These are phyloP conservation scores for Pissodes strobi DNA, from an alignment of 1,140 invertebrate genomes.

Conservation along the genomic window DNA sequence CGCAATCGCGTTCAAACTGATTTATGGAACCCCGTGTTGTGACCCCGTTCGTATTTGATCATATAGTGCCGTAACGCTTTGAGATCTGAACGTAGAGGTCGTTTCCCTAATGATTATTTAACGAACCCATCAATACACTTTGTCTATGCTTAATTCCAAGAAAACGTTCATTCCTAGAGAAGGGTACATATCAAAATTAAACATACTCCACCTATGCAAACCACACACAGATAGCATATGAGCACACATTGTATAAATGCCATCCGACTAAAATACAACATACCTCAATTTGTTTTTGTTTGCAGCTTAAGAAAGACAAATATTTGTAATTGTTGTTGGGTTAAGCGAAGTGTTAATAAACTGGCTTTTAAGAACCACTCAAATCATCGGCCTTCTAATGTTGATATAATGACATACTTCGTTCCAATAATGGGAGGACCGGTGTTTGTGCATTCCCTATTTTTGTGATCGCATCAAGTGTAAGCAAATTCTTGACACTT, in stretches of 20 bases:
- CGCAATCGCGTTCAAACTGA: too few species aligned
- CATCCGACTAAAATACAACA: slow-evolving; percentile 8
- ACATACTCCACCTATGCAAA: slow-evolving; percentile 5
- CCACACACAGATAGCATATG: slow-evolving; percentile 10
- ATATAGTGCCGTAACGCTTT: too few species aligned
- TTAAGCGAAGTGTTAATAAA: slow-evolving; percentile 25
- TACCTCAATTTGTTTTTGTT: slow-evolving; percentile 31
- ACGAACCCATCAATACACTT: not conserved
- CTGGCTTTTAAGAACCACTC: slow-evolving; percentile 30
- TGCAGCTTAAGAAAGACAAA: slow-evolving; percentile 27
- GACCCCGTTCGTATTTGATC: too few species aligned
- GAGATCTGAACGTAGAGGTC: too few species aligned
- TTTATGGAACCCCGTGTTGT: too few species aligned
- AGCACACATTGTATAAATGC: slow-evolving; percentile 1
- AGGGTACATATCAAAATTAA: not conserved
- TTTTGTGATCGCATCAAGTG: not conserved
- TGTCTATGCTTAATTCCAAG: slow-evolving; percentile 1
- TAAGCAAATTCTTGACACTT: too few species aligned
- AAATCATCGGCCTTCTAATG: slow-evolving; percentile 17
- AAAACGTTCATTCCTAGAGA: not conserved
- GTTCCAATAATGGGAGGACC: not conserved
- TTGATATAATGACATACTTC: not conserved
- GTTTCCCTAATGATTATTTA: too few species aligned
- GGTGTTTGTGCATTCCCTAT: not conserved
- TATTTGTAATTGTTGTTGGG: slow-evolving; percentile 24